Conservation (phyloP, 2,113 vertebrate species). For the Furnarius figulus region DNA sequence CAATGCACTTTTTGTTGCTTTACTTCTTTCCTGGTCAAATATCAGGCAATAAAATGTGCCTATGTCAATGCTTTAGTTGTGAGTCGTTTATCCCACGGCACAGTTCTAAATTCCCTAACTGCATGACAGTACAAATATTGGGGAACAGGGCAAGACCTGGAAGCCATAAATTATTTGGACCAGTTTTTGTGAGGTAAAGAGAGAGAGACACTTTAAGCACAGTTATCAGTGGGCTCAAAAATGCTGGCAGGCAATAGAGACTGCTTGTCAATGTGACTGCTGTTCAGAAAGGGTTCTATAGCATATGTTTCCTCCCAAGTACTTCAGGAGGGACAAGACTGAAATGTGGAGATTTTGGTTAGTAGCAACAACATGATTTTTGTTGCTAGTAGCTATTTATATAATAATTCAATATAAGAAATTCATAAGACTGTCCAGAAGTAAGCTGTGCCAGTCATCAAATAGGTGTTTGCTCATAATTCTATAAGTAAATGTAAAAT, state of each 20-base stretch:
- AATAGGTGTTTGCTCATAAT: neutral
- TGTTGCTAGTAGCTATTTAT: neutral
- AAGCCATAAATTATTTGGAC: neutral
- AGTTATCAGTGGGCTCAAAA: neutral
- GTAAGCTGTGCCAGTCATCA: neutral
- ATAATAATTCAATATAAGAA: neutral
- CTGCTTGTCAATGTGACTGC: neutral
- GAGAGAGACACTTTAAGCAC: neutral
- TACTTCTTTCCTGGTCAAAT: neutral
- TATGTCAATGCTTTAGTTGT: neutral
- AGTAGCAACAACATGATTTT: neutral
- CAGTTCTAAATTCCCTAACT: neutral
- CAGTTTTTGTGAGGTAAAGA: neutral
- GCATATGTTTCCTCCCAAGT: neutral
- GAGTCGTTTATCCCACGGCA: neutral
- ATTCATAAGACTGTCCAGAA: neutral
- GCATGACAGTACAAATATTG: neutral
- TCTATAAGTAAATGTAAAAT: neutral
- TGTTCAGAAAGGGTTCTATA: neutral
- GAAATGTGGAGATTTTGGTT: neutral
- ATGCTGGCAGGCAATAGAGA: neutral
- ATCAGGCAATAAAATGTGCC: neutral
- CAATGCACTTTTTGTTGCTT: neutral
- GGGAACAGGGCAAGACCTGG: neutral
- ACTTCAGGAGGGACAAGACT: neutral